Evolutionary conservation across 2,888 invertebrate species (phyloP), one percentile per base, ranked within the genome.

Genomic region (Drosophila infuscata): DNA sequence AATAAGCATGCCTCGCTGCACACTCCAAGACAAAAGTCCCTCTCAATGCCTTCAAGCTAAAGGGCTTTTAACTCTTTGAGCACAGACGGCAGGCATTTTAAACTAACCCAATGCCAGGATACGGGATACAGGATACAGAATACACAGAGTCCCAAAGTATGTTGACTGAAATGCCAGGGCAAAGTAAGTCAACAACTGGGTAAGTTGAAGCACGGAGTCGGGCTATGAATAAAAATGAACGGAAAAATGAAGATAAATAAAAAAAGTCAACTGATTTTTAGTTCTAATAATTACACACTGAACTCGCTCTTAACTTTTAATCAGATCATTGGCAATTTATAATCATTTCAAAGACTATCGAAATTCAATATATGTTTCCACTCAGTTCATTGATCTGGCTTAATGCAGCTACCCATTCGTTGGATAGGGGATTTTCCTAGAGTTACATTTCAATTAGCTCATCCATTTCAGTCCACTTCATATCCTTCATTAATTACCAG

Each of bases 141-240:
- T 29, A 36, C 36, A n/a, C 15, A 52, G 51, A 32, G 51, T 12
- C 29, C 25, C 35, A 33, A 20, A 25, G 48, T 29, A 11, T 56
- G 54, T 68, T 49, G 46, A 51, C 59, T 54, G 57, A 79, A 75
- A 76, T 76, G 79, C 57, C 71, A 76, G 70, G 61, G 71, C 59
- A 85, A 76, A 79, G 46, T 73, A 81, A 25, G 15, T 46, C 46
- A 4, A 70, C 72, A 49, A 48, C 81, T 48, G 41, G 35, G 11
- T 49, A 48, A 46, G 36, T 49, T 49, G 20, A 56, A 58, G 8
- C 30, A 11, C 25, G 15, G 17, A n/a, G 43, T 48, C 48, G 12
- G 43, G n/a, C 36, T 20, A 67, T 32, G 36, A 58, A 59, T n/a
- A 36, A 52, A 63, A 41, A 12, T 15, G 17, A 38, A 15, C 12